Evolutionary conservation across 2,888 invertebrate genomes (phyloP).

Genomic region (Corbicula japonica): DNA sequence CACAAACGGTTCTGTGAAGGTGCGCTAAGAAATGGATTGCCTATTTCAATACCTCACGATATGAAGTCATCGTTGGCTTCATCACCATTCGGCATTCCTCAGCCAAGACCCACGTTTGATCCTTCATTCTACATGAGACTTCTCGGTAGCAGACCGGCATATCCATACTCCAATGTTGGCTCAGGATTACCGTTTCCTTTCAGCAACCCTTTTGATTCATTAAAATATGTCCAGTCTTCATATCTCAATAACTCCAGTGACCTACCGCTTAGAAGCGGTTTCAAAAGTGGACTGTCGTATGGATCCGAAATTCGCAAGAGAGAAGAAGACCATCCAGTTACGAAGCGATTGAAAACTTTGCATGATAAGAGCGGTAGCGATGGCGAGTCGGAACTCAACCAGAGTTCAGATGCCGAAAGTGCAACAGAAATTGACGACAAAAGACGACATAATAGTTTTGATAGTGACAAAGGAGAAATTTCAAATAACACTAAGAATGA

Average conservation of each 20-base stretch:
- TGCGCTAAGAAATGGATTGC: constrained; percentile 82
- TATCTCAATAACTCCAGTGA: constrained; percentile 34
- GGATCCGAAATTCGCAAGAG: constrained; percentile 20
- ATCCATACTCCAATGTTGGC: constrained; percentile 76
- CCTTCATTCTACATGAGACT: constrained; percentile 75
- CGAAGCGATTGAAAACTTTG: constrained; percentile 45
- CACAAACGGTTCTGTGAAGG: constrained; percentile 99
- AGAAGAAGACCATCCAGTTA: constrained; percentile 46
- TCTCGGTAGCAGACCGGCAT: constrained; percentile 73
- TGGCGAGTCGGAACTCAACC: constrained; percentile 61
- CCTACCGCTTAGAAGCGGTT: constrained; percentile 14
- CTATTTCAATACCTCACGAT: constrained; percentile 67
- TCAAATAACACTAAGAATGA: constrained; percentile 3
- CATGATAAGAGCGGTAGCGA: constrained; percentile 61
- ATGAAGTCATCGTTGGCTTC: constrained; percentile 59
- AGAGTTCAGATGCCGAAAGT: constrained; percentile 66
- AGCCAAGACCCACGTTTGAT: constrained; percentile 56
- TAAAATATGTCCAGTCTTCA: constrained; percentile 56
- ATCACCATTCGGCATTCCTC: constrained; percentile 51
- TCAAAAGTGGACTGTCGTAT: constrained; percentile 20
- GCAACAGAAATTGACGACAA: constrained; percentile 52
- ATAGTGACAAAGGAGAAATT: constrained; percentile 36
- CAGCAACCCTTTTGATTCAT: constrained; percentile 54
- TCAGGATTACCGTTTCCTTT: constrained; percentile 65
- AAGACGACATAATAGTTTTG: constrained; percentile 55